phyloP scores from a whole-genome alignment of 2,888 invertebrate species.

The Chymomyza procnemis region DNA sequence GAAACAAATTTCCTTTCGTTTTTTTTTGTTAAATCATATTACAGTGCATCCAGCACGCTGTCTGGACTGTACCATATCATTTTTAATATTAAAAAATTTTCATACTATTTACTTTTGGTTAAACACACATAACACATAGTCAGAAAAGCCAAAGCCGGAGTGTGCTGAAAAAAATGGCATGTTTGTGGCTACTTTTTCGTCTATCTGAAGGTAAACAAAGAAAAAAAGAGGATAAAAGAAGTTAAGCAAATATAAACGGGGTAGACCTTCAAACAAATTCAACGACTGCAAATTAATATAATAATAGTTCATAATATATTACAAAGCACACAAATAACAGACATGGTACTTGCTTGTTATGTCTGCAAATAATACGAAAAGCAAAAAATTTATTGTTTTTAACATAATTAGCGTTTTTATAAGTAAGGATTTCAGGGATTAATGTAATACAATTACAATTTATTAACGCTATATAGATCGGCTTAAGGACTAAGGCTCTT shows the following conservation, averaged over 20 bases:
- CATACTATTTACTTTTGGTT: background rate
- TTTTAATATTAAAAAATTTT: no score
- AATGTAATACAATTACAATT: no score
- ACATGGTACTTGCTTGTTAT: background rate
- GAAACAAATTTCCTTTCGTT: no score
- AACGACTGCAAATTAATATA: conserved; percentile 73
- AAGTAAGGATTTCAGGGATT: no score
- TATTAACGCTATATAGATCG: no score
- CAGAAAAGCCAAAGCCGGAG: conserved; percentile 9
- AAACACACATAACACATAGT: background rate
- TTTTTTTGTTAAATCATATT: no score
- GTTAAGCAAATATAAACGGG: conserved; percentile 8
- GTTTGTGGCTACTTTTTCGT: conserved; percentile 15
- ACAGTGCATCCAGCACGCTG: no score
- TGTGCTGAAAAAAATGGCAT: conserved; percentile 40
- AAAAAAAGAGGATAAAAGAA: conserved; percentile 11
- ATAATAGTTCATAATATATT: conserved; percentile 26
- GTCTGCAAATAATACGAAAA: background rate
- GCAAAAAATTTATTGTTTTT: no score
- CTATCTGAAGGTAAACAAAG: background rate
- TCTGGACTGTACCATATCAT: no score
- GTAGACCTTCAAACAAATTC: conserved; percentile 42
- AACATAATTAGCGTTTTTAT: no score
- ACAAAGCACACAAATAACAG: background rate
- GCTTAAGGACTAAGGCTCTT: no score